Base-by-base conservation (phyloP, 2,888 invertebrate genomes). In the Reticulitermes lucifugus region DNA sequence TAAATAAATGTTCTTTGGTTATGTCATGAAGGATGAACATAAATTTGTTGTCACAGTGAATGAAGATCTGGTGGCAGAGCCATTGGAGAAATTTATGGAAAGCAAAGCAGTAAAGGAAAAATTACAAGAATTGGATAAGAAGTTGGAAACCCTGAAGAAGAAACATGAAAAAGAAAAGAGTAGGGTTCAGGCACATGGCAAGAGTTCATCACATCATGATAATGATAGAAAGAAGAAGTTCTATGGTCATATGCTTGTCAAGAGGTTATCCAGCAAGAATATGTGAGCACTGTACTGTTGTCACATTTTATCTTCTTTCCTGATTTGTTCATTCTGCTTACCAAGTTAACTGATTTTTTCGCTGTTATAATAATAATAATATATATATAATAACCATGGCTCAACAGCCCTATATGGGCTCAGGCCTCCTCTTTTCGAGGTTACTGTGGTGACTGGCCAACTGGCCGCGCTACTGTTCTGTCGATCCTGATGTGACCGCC, bases 91-190 rank as follows among this genome's bases (percentile, higher is more conserved):
- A 88, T 93, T 98, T 35, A 93, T 97, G 89, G 95, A 96, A 9
- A 94, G 95, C 89, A 98, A 98, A 91, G 90, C 94, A 73, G 96
- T 97, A 22, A 94, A 94, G 84, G 98, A 98, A 89, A 97, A 97
- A 89, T 94, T 95, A 75, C 89, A 94, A 0, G 98, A 98, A 90
- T 91, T 98, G 88, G 96, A 98, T 84, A 97, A 98, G 89, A 98
- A 98, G 89, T 90, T 98, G 85, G 97, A 98, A 88, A 93, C 94
- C 51, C 90, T 98, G 85, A 93, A 95, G 84, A 95, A 96, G 89
- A 97, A 97, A 88, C 95, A 96, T 89, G 96, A 96, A 88, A 96
- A 96, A 91, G 93, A 90, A 87, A 90, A 87, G 84, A 89, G 93
- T 73, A 94, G 95, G 85, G 91, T 94, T 0, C 93, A 93, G 86